phyloP scores from a whole-genome alignment of 2,113 vertebrate species.

The Crotalus horridus region DNA sequence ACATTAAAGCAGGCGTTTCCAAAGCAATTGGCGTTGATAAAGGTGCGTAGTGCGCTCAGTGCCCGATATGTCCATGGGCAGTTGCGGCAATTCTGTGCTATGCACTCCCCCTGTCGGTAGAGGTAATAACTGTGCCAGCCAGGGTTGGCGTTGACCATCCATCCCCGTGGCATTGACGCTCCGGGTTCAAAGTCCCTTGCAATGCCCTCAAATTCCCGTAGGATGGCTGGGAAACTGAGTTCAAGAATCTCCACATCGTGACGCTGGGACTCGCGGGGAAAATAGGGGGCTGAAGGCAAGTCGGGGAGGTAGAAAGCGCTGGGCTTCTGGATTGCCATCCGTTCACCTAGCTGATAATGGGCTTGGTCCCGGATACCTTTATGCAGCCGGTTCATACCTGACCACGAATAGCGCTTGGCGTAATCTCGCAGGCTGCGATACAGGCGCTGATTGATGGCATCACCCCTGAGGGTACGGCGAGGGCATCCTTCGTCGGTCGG shows the following conservation, averaged over 20 bases:
- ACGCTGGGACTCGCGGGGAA: constrained; percentile 83
- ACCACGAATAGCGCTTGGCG: constrained; percentile 87
- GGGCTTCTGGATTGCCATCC: constrained; percentile 79
- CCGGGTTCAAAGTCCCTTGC: constrained; percentile 78
- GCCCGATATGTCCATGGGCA: constrained; percentile 79
- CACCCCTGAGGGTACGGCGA: constrained; percentile 50
- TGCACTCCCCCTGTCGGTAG: constrained; percentile 78
- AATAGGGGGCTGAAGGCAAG: constrained; percentile 82
- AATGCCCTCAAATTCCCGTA: constrained; percentile 79
- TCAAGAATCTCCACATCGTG: constrained; percentile 86
- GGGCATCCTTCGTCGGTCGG: constrained; percentile 39
- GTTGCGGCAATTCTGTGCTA: constrained; percentile 79
- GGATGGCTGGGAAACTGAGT: constrained; percentile 75
- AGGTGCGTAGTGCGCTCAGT: constrained; percentile 79
- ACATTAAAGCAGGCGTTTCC: constrained; percentile 84
- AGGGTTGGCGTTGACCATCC: constrained; percentile 68
- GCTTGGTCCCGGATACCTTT: constrained; percentile 78
- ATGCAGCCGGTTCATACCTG: constrained; percentile 84
- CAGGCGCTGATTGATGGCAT: constrained; percentile 47
- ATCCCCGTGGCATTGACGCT: constrained; percentile 53
- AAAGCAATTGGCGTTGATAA: constrained; percentile 82
- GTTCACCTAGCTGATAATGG: constrained; percentile 32
- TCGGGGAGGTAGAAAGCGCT: constrained; percentile 84
- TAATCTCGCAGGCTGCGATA: constrained; percentile 81
- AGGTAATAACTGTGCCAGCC: constrained; percentile 81